Base-by-base conservation (phyloP, 1,140 invertebrate species). In the Lutraria rhynchaena region DNA sequence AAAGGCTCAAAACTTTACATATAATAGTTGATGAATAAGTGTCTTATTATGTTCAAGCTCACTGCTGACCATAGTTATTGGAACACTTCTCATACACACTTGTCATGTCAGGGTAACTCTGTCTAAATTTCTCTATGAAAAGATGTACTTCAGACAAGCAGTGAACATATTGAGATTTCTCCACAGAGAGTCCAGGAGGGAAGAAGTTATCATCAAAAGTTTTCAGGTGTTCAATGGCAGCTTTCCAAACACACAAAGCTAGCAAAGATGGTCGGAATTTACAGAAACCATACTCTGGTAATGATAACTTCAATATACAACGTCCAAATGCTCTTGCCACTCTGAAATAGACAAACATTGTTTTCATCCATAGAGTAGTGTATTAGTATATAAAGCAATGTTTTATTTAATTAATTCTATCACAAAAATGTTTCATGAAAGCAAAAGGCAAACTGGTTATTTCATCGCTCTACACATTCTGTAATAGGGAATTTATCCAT, bases 281-380 rank as follows among this genome's bases (percentile, higher is more conserved):
- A 22, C 71, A 83, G 11, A 89, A 53, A 0, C 87, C 76, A 51
- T 89, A 89, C 27, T 89, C 88, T 44, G 85, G 84, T 1, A 89
- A 70, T 0, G 84, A 85, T 0, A 88, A 71, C 61, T 88, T 85
- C 33, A 88, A 51, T 3, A 88, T 1, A 69, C 84, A 86, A 5
- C 87, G 75, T 3, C 78, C 82, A 33, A 85, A 44, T 2, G 82
- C 82, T 3, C 84, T 70, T 4, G 84, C 77, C 69, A 87, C 78
- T 77, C 88, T 89, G 65, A 60, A 83, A 84, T 5, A 13, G n/a
- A 69, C 61, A 73, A 5, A 33, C 24, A 29, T 15, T 22, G 15
- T 61, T 31, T 55, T 55, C 37, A 41, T 41, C 15, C 5, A 41
- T n/a, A n/a, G n/a, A n/a, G n/a, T n/a, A n/a, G n/a, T n/a, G n/a